A percentile compares a stretch with the other conserved stretches of the same genome.
Conservation (phyloP, 1,140 invertebrate species). For the Brachionus sp. region DNA sequence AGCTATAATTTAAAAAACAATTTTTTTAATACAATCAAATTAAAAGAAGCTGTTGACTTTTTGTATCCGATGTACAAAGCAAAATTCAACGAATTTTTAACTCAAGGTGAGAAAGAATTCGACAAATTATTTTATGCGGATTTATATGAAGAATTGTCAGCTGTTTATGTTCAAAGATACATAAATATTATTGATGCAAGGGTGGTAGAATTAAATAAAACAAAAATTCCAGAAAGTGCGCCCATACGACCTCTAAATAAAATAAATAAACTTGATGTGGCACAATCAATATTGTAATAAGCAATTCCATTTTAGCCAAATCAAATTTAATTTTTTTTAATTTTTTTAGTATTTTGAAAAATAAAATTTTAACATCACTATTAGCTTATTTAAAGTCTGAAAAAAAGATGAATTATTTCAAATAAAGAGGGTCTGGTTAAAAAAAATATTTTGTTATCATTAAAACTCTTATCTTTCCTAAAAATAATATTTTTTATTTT, state of each 20-base stretch:
- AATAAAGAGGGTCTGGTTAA: too few species aligned
- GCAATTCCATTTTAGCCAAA: neutral
- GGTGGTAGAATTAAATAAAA: slow-evolving; percentile 16
- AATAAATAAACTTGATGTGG: slow-evolving; percentile 25
- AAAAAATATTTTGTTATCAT: too few species aligned
- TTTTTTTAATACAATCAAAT: slow-evolving; percentile 40
- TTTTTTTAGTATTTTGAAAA: neutral
- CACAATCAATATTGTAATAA: neutral
- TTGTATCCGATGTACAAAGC: slow-evolving; percentile 13
- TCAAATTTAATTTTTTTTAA: neutral
- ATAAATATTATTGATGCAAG: neutral
- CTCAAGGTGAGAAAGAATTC: slow-evolving; percentile 42
- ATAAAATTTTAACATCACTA: neutral
- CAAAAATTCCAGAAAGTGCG: slow-evolving; percentile 38
- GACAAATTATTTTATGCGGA: slow-evolving; percentile 32
- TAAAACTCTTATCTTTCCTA: too few species aligned
- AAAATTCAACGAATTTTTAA: neutral
- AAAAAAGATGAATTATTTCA: too few species aligned
- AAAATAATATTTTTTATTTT: too few species aligned
- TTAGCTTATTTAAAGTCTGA: too few species aligned
- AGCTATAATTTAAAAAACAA: slow-evolving; percentile 41
- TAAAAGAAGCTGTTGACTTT: neutral
- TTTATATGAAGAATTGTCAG: slow-evolving; percentile 35
- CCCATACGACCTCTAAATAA: slow-evolving; percentile 23
- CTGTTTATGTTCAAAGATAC: slow-evolving; percentile 22